Evolutionary conservation across 2,888 invertebrate species (phyloP).

Genomic region (Drosophila birchii): DNA sequence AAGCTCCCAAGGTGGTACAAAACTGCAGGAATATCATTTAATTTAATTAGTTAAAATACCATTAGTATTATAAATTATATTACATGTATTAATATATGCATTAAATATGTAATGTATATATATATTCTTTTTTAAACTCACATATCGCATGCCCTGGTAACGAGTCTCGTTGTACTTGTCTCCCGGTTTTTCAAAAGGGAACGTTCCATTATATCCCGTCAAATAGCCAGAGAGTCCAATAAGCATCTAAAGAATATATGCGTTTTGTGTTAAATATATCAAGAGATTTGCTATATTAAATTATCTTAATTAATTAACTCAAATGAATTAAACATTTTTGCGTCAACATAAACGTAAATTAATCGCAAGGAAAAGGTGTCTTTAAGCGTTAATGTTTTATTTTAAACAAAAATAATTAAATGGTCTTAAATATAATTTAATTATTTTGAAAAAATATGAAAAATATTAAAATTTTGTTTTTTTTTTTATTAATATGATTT

Average conservation of each 20-base stretch:
- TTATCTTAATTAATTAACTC: neutral
- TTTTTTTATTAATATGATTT: neutral
- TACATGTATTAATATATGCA: neutral
- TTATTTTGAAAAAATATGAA: neutral
- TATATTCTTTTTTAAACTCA: constrained; percentile 84
- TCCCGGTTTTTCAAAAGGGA: constrained; percentile 97
- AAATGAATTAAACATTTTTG: neutral
- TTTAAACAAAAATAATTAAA: neutral
- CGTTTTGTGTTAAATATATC: constrained; percentile 17
- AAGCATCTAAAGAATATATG: constrained; percentile 89
- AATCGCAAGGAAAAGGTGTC: rapidly evolving
- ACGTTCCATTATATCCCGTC: constrained; percentile 97
- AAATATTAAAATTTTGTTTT: neutral
- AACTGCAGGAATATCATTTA: constrained; percentile 88
- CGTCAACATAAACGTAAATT: no score
- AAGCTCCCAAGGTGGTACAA: constrained; percentile 94
- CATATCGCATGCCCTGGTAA: constrained; percentile 97
- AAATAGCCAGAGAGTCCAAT: constrained; percentile 96
- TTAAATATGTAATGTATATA: no score
- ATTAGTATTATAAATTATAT: neutral
- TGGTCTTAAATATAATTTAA: neutral
- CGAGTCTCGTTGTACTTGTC: constrained; percentile 95
- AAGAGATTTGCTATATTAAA: neutral
- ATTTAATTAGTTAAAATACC: neutral
- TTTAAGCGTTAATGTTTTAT: neutral